Evolutionary conservation across 2,888 invertebrate species (phyloP).

Genomic region (Chloroclysta siterata): DNA sequence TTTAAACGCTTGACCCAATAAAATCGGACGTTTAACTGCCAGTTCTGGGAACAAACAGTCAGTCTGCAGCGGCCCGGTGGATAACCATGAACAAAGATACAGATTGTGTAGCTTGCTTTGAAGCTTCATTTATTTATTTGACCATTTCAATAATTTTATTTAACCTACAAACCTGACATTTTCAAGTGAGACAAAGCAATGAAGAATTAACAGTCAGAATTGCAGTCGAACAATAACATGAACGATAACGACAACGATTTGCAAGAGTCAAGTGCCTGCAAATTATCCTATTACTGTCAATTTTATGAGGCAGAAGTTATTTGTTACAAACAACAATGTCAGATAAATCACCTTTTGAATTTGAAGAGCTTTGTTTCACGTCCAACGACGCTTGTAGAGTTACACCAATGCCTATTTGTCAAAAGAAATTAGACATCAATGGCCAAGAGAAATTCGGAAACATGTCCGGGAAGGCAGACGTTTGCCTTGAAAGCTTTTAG

Average conservation of each 20-base stretch:
- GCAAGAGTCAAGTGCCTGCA: slow-evolving; percentile 57
- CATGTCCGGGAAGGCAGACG: slow-evolving; percentile 46
- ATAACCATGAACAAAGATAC: slow-evolving; percentile 24
- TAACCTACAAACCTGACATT: not conserved
- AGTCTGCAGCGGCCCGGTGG: slow-evolving; percentile 22
- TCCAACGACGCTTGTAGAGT: slow-evolving; percentile 44
- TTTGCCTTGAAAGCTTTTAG: slow-evolving; percentile 54
- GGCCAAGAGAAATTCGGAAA: slow-evolving; percentile 48
- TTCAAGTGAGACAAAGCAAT: slow-evolving; percentile 1
- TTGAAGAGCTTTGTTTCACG: slow-evolving; percentile 41
- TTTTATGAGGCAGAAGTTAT: slow-evolving; percentile 52
- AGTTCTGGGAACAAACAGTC: slow-evolving; percentile 42
- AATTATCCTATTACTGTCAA: slow-evolving; percentile 59
- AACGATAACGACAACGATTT: slow-evolving; percentile 23
- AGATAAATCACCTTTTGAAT: slow-evolving; percentile 37
- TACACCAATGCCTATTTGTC: slow-evolving; percentile 37
- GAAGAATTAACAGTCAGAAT: slow-evolving; percentile 9
- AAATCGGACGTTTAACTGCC: slow-evolving; percentile 44
- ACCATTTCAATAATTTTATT: not conserved
- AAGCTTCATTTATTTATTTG: not conserved
- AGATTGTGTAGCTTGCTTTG: slow-evolving; percentile 12
- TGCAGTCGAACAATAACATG: slow-evolving; percentile 19
- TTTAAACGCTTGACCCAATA: slow-evolving; percentile 60
- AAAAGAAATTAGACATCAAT: slow-evolving; percentile 48
- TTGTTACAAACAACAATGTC: slow-evolving; percentile 51